phyloP scores from a whole-genome alignment of 2,113 vertebrate species.

The Vulpes vulpes region DNA sequence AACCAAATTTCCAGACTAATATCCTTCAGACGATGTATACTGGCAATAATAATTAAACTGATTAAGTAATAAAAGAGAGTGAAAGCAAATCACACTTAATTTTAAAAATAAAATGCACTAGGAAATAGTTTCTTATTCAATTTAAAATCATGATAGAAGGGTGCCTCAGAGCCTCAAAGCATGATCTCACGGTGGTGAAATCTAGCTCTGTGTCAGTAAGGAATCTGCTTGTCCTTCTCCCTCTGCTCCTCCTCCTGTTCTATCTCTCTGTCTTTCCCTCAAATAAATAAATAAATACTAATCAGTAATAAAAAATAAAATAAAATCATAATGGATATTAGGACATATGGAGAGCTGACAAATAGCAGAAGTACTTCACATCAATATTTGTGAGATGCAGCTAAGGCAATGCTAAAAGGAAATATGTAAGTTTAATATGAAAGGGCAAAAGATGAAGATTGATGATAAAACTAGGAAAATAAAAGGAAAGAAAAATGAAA shows the following conservation, averaged over 20 bases:
- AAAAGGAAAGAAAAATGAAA: slow-evolving; percentile 22
- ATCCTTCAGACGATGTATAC: neutral
- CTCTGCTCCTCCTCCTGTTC: neutral
- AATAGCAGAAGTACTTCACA: neutral
- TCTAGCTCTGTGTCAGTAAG: neutral
- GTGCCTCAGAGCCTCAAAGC: neutral
- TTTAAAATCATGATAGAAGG: neutral
- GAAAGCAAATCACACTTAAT: neutral
- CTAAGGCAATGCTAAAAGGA: neutral
- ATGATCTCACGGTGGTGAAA: neutral
- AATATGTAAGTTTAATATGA: neutral
- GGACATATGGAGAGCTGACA: neutral
- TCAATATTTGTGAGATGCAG: neutral
- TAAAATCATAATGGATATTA: neutral
- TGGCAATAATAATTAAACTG: neutral
- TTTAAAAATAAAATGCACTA: neutral
- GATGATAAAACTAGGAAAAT: neutral
- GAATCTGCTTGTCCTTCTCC: neutral
- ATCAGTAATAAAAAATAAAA: neutral
- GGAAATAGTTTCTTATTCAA: neutral
- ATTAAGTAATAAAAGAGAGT: neutral
- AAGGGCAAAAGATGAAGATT: neutral
- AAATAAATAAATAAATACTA: neutral
- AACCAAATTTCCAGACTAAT: neutral
- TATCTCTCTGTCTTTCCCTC: neutral